Conservation (phyloP, 2,797 vertebrate genomes). For the Antrozous pallidus region DNA sequence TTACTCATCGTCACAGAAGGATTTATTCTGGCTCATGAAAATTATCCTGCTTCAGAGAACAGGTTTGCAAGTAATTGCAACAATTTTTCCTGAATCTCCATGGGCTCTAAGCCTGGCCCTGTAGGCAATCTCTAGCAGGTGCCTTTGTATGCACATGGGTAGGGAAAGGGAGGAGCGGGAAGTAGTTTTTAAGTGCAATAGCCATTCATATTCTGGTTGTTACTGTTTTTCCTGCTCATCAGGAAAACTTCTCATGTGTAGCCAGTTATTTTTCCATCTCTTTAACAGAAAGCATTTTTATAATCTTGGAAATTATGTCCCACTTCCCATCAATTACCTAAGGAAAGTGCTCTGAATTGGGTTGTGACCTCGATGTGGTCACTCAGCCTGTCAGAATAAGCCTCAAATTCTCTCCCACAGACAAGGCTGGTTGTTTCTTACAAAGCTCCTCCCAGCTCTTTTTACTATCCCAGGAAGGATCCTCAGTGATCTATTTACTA, state of each 20-base stretch:
- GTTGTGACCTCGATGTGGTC: neutral
- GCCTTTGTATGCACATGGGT: neutral
- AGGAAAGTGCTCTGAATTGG: neutral
- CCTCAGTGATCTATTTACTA: neutral
- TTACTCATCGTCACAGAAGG: conserved; percentile 56
- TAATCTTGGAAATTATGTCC: neutral
- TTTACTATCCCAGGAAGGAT: neutral
- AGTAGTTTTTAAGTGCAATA: neutral
- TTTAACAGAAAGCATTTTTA: neutral
- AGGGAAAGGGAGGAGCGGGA: neutral
- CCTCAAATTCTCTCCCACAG: neutral
- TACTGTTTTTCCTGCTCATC: neutral
- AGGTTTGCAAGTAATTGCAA: conserved; percentile 42
- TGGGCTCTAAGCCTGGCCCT: neutral
- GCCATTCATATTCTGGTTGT: neutral
- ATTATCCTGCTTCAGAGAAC: conserved; percentile 53
- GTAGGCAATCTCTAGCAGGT: neutral
- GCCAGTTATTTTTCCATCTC: neutral
- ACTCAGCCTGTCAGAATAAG: neutral
- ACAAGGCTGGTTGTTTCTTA: neutral
- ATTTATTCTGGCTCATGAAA: conserved; percentile 70
- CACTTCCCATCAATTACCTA: neutral
- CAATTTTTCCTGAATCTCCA: neutral
- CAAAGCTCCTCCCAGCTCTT: neutral
- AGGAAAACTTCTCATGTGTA: neutral